Evolutionary conservation across 2,113 vertebrate species (phyloP), one percentile per base, ranked within the genome.

Genomic region (Thamnophis sirtalis): DNA sequence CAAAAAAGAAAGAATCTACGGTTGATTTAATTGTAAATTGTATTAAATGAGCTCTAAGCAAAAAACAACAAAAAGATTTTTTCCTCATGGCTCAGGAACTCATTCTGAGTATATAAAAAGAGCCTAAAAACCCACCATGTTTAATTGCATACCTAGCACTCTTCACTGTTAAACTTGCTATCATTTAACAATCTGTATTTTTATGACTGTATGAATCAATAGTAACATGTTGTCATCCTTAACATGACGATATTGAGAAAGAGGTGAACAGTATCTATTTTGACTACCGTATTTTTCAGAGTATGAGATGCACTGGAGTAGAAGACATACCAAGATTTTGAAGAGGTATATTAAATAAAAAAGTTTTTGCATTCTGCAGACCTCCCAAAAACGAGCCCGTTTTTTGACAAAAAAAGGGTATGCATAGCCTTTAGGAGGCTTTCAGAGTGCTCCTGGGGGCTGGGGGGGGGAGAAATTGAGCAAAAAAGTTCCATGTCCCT

Each of bases 141-240:
- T 89, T 93, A 1, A 95, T 94, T 94, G 96, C 48, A 93, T 90
- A 94, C 53, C n/a, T 94, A 93, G 80, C 90, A 87, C 84, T 94
- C 63, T 54, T 95, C 9, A 94, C 87, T 90, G 28, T 38, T 93
- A 89, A 92, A 90, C 33, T 91, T 24, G 11, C 63, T 90, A 1
- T 92, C 86, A 94, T 95, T 87, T 93, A 91, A 95, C 95, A 60
- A 91, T 94, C 93, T 86, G 84, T 91, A 93, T 68, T 92, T 95
- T 50, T 93, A 95, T 96, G 94, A 90, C 92, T 94, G 93, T 86
- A 94, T 93, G 88, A 86, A 94, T 60, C 63, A n/a, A 86, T n/a
- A 90, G 89, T 4, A 15, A 91, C 56, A 93, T 86, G 63, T 88
- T 92, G 49, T 93, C 63, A 93, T 56, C 84, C 54, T 80, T 91